Evolutionary conservation across 1,140 invertebrate genomes (phyloP), one percentile per base, ranked within the genome.

Genomic region (Caenorhabditis inopinata): DNA sequence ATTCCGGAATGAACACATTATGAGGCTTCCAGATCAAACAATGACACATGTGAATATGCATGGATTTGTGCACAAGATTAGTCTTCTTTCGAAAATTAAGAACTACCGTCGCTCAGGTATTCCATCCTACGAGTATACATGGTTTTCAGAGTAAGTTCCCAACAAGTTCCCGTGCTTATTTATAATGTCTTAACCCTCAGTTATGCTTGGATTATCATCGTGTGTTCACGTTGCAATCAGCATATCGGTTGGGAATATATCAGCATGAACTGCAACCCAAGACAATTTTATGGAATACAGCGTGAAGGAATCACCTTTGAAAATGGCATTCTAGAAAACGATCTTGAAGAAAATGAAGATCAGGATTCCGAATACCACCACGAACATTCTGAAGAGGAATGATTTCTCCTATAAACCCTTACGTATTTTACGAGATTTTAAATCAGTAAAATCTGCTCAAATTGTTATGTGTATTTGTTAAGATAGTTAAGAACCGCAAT

Each of bases 241-340:
- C 58, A 68, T n/a, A n/a, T 68, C 9, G 58, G 58, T 18, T 68
- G 58, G 58, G 58, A 68, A 38, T 68, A 68, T 42, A 38, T 68
- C 32, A 68, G 58, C n/a, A 68, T 38, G 32, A 68, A n/a, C 23
- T 32, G 32, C 23, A 18, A 38, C 2, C 58, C 58, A 68, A 16
- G 9, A 18, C 58, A 18, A 16, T 68, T 68, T 42, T 68, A 21
- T 18, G 58, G 58, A 68, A 68, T 68, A 21, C 58, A 68, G 38
- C 11, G 58, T 11, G 58, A 68, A 68, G 58, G 58, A 68, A 38
- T 68, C 23, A 29, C 4, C 11, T 68, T 68, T 68, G 5, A 68
- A 68, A 68, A 68, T n/a, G 58, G 38, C 11, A 7, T 42, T 7
- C 38, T 7, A 42, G 58, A 68, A 21, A 32, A 21, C 18, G 23